These are phyloP conservation scores for Drosophila cognata DNA, from an alignment of 2,888 invertebrate genomes.

Conservation along the genomic window DNA sequence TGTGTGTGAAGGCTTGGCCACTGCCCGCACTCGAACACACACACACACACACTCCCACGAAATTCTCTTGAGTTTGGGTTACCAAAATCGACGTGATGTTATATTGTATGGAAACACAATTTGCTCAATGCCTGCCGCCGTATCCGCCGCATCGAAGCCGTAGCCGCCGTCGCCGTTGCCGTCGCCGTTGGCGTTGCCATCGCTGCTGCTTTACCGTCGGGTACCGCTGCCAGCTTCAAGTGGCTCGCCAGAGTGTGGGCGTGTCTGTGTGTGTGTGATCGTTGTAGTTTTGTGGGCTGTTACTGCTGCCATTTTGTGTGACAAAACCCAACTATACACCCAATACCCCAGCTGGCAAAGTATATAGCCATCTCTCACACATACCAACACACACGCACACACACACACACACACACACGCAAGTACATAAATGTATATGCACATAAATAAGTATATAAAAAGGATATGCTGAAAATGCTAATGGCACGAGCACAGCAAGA, in stretches of 20 bases:
- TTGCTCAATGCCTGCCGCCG: slow-evolving; percentile 71
- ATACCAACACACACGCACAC: slow-evolving; percentile 2
- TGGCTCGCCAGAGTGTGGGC: slow-evolving; percentile 71
- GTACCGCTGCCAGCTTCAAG: slow-evolving; percentile 58
- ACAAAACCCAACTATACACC: slow-evolving; percentile 62
- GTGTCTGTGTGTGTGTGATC: slow-evolving; percentile 58
- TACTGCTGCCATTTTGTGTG: slow-evolving; percentile 77
- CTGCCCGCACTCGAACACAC: slow-evolving; percentile 27
- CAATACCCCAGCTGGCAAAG: slow-evolving; percentile 20
- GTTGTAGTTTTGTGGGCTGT: slow-evolving; percentile 73
- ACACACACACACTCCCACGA: slow-evolving; percentile 34
- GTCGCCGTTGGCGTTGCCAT: slow-evolving; percentile 6
- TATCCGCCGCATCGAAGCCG: slow-evolving; percentile 50
- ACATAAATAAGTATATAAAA: slow-evolving; percentile 19
- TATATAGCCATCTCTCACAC: slow-evolving; percentile 15
- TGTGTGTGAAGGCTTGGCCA: slow-evolving; percentile 43
- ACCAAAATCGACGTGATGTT: slow-evolving; percentile 81
- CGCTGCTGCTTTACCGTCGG: slow-evolving; percentile 46
- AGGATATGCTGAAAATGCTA: slow-evolving; percentile 26
- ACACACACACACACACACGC: slow-evolving; percentile 8
- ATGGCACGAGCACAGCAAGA: slow-evolving; percentile 19
- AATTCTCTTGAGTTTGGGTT: slow-evolving; percentile 69
- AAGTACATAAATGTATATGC: slow-evolving; percentile 1
- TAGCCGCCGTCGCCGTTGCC: slow-evolving; percentile 9
- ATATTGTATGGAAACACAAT: slow-evolving; percentile 80